Base-by-base conservation (phyloP, 2,113 vertebrate genomes). In the Micronycteris hirsuta region DNA sequence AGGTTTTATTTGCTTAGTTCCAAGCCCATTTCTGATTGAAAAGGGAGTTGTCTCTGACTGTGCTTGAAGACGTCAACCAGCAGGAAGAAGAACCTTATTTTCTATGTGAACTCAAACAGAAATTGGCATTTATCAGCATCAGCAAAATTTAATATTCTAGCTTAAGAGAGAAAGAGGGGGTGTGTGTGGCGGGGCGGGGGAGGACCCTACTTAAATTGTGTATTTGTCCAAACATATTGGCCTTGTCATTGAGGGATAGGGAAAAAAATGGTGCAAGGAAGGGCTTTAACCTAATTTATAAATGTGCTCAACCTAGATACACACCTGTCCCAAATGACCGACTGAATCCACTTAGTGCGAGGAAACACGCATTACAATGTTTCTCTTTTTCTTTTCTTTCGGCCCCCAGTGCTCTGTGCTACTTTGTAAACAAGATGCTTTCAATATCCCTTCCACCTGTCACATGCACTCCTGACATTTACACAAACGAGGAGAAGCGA, bases 251-350 rank as follows among this genome's bases (percentile, higher is more conserved):
- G 65, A 93, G 41, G 47, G 52, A 63, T 15, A 14, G 6, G 78
- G 14, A 13, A 5, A 58, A 47, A 92, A 84, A 54, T 36, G n/a
- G 33, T 76, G 24, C 61, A 71, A 73, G 65, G 68, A 83, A 83
- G 95, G 31, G 65, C 91, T 92, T 97, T 97, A 97, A 97, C 96
- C 97, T 96, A 95, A 93, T 97, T 97, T 97, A 84, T 80, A 92
- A 95, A 85, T 36, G 36, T 95, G 85, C 67, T 96, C 96, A 98
- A 94, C 96, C 97, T 96, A 98, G 96, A 97, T 97, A 97, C 74
- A 97, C 95, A 97, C 95, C 91, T 96, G 96, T 89, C 96, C 96
- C 95, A 96, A 83, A 95, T 89, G 91, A 93, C 91, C 89, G 68
- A 67, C 41, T 31, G 83, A 93, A 91, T 84, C 83, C 88, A 81